A percentile compares a stretch with the other conserved stretches of the same genome.
These are phyloP conservation scores for Heloderma charlesbogerti DNA, from an alignment of 2,113 vertebrate species.

Conservation along the genomic window DNA sequence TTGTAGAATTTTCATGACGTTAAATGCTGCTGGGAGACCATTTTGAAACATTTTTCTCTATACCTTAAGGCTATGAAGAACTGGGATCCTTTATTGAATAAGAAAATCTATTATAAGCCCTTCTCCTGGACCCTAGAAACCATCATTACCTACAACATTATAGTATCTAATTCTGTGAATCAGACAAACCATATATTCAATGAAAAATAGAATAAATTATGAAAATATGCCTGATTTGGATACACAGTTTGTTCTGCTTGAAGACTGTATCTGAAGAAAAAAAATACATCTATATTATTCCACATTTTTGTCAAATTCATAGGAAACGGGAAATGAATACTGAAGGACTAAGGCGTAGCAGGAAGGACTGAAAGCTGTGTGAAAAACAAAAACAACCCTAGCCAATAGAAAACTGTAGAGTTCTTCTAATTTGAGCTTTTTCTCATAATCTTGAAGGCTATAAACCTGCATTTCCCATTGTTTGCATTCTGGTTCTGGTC, in stretches of 20 bases:
- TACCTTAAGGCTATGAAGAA: too few relatives aligned
- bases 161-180: background rate
- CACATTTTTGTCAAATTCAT: background rate
- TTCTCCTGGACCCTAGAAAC: background rate
- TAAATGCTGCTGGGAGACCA: too few relatives aligned
- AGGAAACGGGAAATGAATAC: background rate
- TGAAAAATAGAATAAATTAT: background rate
- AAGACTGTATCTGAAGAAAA: too few relatives aligned
- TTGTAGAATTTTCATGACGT: too few relatives aligned
- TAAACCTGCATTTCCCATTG: background rate
- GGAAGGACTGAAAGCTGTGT: background rate
- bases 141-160: background rate
- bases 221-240: background rate
- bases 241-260: background rate
- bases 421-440: too few relatives aligned
- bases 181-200: background rate
- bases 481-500: background rate
- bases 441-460: background rate
- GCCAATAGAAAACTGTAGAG: background rate
- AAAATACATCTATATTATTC: background rate
- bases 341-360: background rate
- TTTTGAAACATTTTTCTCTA: too few relatives aligned
- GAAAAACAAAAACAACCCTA: background rate
- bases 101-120: background rate
- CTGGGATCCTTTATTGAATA: too few relatives aligned